Percentiles rank a stretch among this genome's conserved stretches.
These are phyloP conservation scores for Epicauta chinensis DNA, from an alignment of 1,140 invertebrate genomes.

Conservation along the genomic window DNA sequence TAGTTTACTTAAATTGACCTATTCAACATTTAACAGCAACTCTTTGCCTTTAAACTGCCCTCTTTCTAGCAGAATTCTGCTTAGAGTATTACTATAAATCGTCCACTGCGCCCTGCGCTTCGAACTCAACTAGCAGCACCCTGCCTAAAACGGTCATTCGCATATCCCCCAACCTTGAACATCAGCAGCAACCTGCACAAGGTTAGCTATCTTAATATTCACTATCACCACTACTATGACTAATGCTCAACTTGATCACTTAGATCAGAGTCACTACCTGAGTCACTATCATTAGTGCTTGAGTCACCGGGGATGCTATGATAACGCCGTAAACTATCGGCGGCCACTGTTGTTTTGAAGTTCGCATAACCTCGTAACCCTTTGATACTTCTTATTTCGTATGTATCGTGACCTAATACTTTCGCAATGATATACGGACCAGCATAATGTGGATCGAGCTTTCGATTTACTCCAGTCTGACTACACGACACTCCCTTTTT, in stretches of 20 bases:
- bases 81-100: too few species aligned
- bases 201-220: too few species aligned
- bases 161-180: too few species aligned
- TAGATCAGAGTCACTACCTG: too few species aligned
- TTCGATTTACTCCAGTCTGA: slow-evolving; percentile 11
- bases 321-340: slow-evolving; percentile 11
- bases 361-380: slow-evolving; percentile 13
- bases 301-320: background rate
- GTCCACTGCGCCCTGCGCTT: background rate
- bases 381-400: slow-evolving; percentile 23
- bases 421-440: slow-evolving; percentile 31
- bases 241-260: too few species aligned
- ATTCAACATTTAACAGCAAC: background rate
- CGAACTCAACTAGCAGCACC: too few species aligned
- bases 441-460: slow-evolving; percentile 10
- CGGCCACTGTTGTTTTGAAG: slow-evolving; percentile 12
- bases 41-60: too few species aligned
- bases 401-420: slow-evolving; percentile 35
- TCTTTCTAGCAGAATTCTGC: too few species aligned
- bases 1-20: too few species aligned
- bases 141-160: too few species aligned
- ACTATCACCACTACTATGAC: too few species aligned
- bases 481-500: background rate
- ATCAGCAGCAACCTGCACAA: too few species aligned
- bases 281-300: background rate